These are phyloP conservation scores for Hemibagrus guttatus DNA, from an alignment of 2,797 vertebrate genomes.

Conservation along the genomic window DNA sequence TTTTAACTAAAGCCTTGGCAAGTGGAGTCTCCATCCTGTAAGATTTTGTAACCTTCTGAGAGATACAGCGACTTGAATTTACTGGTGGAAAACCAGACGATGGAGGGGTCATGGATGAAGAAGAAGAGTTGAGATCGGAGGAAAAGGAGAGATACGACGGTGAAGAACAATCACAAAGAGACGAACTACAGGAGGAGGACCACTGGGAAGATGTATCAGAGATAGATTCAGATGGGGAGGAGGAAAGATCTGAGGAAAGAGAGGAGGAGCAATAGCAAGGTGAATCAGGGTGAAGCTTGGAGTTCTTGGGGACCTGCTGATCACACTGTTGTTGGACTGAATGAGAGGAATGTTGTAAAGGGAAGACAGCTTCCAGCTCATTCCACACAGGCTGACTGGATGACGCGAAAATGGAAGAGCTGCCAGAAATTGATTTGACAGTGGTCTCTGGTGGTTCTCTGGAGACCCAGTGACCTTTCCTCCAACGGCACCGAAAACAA, in stretches of 20 bases:
- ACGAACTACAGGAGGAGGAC: background rate
- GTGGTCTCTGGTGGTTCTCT: background rate
- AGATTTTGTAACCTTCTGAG: background rate
- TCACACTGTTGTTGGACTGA: background rate
- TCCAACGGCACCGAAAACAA: constrained; percentile 27
- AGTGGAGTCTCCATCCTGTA: background rate
- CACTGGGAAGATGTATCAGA: background rate
- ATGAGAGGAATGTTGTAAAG: background rate
- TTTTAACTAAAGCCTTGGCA: background rate
- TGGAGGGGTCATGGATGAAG: background rate
- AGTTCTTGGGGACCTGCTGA: constrained; percentile 1
- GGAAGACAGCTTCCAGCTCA: background rate
- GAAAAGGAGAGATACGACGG: background rate
- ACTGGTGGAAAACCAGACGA: background rate
- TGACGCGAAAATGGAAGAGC: background rate
- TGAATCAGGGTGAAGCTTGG: background rate
- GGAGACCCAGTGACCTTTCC: background rate
- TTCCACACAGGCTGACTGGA: background rate
- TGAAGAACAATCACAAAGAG: background rate
- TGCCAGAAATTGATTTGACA: background rate
- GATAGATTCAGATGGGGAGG: background rate
- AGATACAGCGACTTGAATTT: background rate
- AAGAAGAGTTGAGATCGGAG: background rate
- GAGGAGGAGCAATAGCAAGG: background rate
- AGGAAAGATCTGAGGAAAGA: background rate